phyloP scores from a whole-genome alignment of 2,888 invertebrate species.

The Drosophila melanosoma region DNA sequence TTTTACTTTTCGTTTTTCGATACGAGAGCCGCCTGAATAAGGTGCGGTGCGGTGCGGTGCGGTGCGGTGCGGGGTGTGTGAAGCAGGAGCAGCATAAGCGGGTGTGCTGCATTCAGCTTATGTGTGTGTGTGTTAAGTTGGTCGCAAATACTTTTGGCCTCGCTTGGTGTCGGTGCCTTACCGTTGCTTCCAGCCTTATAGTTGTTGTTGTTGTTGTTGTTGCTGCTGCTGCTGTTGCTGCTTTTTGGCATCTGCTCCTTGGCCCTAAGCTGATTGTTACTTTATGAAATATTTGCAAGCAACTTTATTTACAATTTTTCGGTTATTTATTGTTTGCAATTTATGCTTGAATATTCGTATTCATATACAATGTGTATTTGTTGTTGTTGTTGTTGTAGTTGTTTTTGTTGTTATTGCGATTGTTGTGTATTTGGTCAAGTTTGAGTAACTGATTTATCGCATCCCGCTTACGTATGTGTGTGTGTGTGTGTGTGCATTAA shows the following conservation, averaged over 20 bases:
- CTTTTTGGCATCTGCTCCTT: conserved; percentile 77
- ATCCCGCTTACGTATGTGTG: conserved; percentile 21
- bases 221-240: conserved; percentile 46
- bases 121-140: conserved; percentile 62
- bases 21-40: conserved; percentile 65
- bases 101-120: conserved; percentile 49
- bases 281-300: conserved; percentile 82
- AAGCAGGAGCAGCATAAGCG: conserved; percentile 24
- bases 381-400: conserved; percentile 16
- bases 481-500: conserved; percentile 1
- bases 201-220: conserved; percentile 26
- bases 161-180: conserved; percentile 79
- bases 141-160: conserved; percentile 78
- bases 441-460: conserved; percentile 71
- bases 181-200: conserved; percentile 65
- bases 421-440: conserved; percentile 75
- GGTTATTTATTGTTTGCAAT: conserved; percentile 82
- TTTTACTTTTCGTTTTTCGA: conserved; percentile 79
- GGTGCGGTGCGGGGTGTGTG: conserved; percentile 5
- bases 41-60: conserved; percentile 31
- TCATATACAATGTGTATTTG: conserved; percentile 19
- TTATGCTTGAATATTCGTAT: conserved; percentile 70
- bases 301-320: conserved; percentile 82
- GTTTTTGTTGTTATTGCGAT: conserved; percentile 24
- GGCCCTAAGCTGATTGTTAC: conserved; percentile 80